Conservation (phyloP, 2,888 invertebrate species). For the Proisotoma minuta region DNA sequence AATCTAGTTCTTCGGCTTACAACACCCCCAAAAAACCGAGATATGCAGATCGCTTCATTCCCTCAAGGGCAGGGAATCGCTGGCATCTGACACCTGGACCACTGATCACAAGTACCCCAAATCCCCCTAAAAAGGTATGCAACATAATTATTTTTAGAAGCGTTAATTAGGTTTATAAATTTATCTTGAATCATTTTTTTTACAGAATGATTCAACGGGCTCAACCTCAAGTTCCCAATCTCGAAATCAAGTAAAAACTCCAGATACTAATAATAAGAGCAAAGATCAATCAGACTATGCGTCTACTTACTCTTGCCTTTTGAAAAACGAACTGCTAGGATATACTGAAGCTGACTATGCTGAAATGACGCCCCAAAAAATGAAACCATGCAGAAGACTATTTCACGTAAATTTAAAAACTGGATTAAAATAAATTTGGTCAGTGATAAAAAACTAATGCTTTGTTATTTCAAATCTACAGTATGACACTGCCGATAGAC, state of each 20-base stretch:
- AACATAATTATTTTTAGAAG: too few species aligned
- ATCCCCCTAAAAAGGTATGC: background rate
- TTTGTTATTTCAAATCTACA: constrained; percentile 49
- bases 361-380: constrained; percentile 68
- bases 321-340: constrained; percentile 91
- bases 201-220: too few species aligned
- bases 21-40: constrained; percentile 54
- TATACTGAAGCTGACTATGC: constrained; percentile 77
- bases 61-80: constrained; percentile 79
- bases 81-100: constrained; percentile 73
- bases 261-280: constrained; percentile 60
- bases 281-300: constrained; percentile 93
- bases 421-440: background rate
- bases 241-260: constrained; percentile 15
- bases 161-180: too few species aligned
- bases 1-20: background rate
- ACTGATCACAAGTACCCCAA: constrained; percentile 52
- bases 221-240: background rate
- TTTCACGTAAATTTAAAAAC: constrained; percentile 53
- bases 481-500: constrained; percentile 61
- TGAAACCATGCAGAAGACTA: constrained; percentile 58
- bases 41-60: constrained; percentile 78
- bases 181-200: too few species aligned
- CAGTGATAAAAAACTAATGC: background rate
- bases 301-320: constrained; percentile 83